Evolutionary conservation across 2,888 invertebrate species (phyloP), one percentile per base, ranked within the genome.

Genomic region (Dasysyrphus albostriatus): DNA sequence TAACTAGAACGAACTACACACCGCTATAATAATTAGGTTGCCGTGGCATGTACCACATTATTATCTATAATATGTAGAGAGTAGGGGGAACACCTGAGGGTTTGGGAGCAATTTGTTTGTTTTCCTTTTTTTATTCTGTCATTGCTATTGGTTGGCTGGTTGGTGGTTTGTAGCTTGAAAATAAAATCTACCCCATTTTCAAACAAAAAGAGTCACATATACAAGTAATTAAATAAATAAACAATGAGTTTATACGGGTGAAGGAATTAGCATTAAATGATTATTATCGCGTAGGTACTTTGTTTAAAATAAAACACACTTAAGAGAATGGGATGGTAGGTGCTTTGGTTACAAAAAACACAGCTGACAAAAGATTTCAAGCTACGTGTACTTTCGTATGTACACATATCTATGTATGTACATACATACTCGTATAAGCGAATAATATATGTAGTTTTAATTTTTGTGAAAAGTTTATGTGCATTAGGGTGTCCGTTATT

Each of bases 141-240:
- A 76, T 10, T 63, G 75, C 12, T 75, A 24, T 51, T 58, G 16
- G 63, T 80, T 61, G 70, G 49, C 51, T 79, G 16, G 49, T 49
- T 69, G 16, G 19, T 37, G 19, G 44, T 32, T 67, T 10, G 32
- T 51, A 37, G 9, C 19, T 29, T 63, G 3, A 59, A 73, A 73
- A 63, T 56, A n/a, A 69, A 77, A 73, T 82, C 65, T 54, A 79
- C 78, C 83, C 74, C 37, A 72, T 79, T 87, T 78, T 42, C 42
- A 73, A 77, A 77, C 59, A 65, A 78, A 72, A 74, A 56, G 58
- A 85, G 82, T 85, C 77, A 85, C 67, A 67, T n/a, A 69, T 24
- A 69, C 65, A 83, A 83, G 83, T 75, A 87, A 87, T 87, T 83
- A 83, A 87, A 87, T 87, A 83, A 87, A 87, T 87, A 87, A 79